Evolutionary conservation across 2,113 vertebrate genomes (phyloP).

Genomic region (Lasiurus cinereus): DNA sequence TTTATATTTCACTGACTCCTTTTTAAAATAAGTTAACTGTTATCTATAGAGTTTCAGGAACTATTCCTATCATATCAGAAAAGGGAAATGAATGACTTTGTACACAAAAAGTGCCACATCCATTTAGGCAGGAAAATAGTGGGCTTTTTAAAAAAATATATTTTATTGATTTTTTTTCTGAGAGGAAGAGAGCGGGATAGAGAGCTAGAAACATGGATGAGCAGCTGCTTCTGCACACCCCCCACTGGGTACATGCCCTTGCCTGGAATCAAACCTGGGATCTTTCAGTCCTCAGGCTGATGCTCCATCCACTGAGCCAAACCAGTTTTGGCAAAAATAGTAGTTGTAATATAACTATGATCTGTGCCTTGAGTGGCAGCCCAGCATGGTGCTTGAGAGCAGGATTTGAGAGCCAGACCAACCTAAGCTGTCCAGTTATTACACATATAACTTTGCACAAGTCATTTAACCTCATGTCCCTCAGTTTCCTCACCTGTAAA

Average conservation of each 20-base stretch:
- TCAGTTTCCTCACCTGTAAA: constrained; percentile 5
- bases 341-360: not conserved
- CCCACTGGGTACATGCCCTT: no score
- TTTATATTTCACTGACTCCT: not conserved
- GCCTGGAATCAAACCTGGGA: no score
- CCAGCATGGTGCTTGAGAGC: rapidly evolving
- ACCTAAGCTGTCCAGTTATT: not conserved
- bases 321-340: not conserved
- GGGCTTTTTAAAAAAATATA: no score
- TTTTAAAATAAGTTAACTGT: not conserved
- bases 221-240: no score
- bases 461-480: not conserved
- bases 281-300: no score
- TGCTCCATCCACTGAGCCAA: no score
- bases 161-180: no score
- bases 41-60: not conserved
- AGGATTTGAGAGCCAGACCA: no score
- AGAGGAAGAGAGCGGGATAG: no score
- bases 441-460: not conserved
- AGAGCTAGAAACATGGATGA: no score
- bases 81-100: not conserved
- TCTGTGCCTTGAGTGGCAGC: not conserved
- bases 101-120: not conserved
- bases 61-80: not conserved
- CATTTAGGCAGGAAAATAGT: not conserved